phyloP scores from a whole-genome alignment of 64 coral and sea anemone species.

The Montipora cactus region DNA sequence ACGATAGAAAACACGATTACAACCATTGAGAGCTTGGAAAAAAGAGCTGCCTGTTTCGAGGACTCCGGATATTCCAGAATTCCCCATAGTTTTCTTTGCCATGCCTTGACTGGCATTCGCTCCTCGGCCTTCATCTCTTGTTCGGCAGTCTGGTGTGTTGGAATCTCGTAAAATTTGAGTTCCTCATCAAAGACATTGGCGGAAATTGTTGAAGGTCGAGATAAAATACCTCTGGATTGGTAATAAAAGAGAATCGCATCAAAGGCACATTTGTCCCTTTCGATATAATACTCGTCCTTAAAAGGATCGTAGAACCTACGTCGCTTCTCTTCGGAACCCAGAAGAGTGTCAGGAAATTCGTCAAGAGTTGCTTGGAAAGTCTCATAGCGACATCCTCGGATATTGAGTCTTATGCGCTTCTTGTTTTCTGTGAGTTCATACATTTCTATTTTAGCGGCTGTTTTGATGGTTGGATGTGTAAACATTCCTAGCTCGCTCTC shows the following conservation, averaged over 20 bases:
- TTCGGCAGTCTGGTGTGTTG: constrained; percentile 2
- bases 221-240: constrained; percentile 88
- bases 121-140: neutral
- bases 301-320: constrained; percentile 60
- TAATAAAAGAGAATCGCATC: constrained; percentile 91
- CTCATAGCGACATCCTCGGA: constrained; percentile 84
- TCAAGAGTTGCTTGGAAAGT: constrained; percentile 82
- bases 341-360: constrained; percentile 83
- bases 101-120: constrained; percentile 30
- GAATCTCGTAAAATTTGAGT: constrained; percentile 76
- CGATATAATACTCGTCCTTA: constrained; percentile 76
- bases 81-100: constrained; percentile 67
- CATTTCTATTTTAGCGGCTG: constrained; percentile 1
- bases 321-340: constrained; percentile 75
- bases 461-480: neutral
- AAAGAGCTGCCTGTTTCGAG: constrained; percentile 46
- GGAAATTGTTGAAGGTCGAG: constrained; percentile 70
- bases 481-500: neutral
- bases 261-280: constrained; percentile 79
- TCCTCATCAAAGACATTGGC: constrained; percentile 68
- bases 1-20: constrained; percentile 70
- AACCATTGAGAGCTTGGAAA: constrained; percentile 61
- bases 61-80: constrained; percentile 79
- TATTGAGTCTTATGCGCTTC: constrained; percentile 77
- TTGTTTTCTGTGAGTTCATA: constrained; percentile 9